Conservation (phyloP, 92 coral and sea anemone species). For the Zoanthus gigantus region DNA sequence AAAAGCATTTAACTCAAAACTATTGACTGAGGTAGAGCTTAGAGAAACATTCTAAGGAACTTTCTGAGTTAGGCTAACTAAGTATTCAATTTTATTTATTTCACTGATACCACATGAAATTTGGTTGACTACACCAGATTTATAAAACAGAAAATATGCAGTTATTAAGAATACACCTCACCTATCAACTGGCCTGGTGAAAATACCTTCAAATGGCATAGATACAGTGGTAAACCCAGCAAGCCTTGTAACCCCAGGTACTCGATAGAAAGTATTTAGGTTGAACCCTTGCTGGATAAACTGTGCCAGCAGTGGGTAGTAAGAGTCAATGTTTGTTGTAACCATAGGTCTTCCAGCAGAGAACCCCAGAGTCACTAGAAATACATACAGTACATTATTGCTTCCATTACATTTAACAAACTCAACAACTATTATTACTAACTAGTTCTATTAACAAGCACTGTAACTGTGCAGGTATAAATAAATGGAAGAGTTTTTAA, state of each 20-base stretch:
- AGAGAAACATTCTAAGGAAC: no score
- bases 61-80: no score
- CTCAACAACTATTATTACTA: not conserved
- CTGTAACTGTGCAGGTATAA: no score
- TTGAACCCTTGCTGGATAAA: constrained; percentile 71
- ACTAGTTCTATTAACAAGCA: no score
- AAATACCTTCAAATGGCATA: constrained; percentile 75
- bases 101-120: no score
- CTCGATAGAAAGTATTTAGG: constrained; percentile 72
- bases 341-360: constrained; percentile 79
- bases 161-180: not conserved
- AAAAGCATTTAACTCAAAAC: no score
- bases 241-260: constrained; percentile 61
- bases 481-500: no score
- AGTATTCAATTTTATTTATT: no score
- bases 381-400: not conserved
- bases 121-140: not conserved
- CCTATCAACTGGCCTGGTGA: constrained; percentile 70
- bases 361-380: constrained; percentile 68
- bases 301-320: constrained; percentile 72
- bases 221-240: constrained; percentile 65
- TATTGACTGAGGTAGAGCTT: no score
- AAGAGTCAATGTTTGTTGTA: constrained; percentile 73
- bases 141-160: not conserved
- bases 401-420: no score